Evolutionary conservation across 1,140 invertebrate genomes (phyloP).

Genomic region (Danaus plexippus): DNA sequence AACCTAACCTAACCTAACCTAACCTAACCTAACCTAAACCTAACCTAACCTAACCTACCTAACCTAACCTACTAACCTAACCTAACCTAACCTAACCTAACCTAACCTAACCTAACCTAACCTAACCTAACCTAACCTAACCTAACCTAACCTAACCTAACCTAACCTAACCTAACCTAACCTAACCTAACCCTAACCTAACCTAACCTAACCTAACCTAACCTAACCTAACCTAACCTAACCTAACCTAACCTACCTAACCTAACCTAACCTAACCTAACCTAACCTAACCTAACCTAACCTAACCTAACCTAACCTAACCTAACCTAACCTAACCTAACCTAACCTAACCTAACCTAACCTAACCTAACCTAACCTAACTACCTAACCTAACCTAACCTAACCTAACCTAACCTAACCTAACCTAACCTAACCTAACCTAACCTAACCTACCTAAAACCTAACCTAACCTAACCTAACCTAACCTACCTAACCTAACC

Average conservation of each 20-base stretch:
- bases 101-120: conserved; percentile 5
- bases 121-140: conserved; percentile 5
- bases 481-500: conserved; percentile 28
- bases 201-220: conserved; percentile 11
- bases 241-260: no score
- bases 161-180: conserved; percentile 11
- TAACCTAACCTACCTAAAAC: conserved; percentile 14
- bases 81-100: conserved; percentile 5
- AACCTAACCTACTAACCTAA: no score
- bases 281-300: conserved; percentile 12
- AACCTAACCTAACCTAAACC: no score
- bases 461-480: no score
- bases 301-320: conserved; percentile 12
- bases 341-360: conserved; percentile 12
- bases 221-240: conserved; percentile 4
- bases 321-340: conserved; percentile 12
- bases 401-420: conserved; percentile 15
- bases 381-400: conserved; percentile 13
- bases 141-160: conserved; percentile 7
- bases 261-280: no score
- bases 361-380: conserved; percentile 10
- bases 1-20: no score
- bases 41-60: no score
- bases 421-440: conserved; percentile 15
- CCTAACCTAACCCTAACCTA: no score